Percentiles rank a stretch among this genome's conserved stretches.
phyloP scores from a whole-genome alignment of 1,140 invertebrate species.

The Drosophila melanica region DNA sequence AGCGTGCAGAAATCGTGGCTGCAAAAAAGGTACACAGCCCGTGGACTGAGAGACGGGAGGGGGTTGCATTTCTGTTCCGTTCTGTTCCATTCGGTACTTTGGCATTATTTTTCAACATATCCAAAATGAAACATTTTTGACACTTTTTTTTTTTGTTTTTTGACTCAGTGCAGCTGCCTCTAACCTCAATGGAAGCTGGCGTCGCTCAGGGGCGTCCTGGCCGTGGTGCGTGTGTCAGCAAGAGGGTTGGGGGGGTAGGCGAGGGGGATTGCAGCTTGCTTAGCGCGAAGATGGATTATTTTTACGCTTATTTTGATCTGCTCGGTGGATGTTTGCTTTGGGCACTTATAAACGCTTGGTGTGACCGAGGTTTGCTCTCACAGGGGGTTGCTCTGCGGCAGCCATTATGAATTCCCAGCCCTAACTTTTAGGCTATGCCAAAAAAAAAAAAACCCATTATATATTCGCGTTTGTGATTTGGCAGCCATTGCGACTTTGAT shows the following conservation, averaged over 20 bases:
- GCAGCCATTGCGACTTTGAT: conserved; percentile 16
- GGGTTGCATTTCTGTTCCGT: not conserved
- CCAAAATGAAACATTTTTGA: conserved; percentile 82
- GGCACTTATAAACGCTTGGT: conserved; percentile 81
- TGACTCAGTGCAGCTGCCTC: conserved; percentile 49
- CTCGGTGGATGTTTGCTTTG: conserved; percentile 83
- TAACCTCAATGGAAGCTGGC: conserved; percentile 23
- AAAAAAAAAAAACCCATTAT: not conserved
- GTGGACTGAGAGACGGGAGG: conserved; percentile 3
- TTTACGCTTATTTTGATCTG: conserved; percentile 80
- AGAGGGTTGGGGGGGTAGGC: conserved; percentile 6
- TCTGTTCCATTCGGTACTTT: conserved; percentile 15
- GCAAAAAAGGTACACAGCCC: conserved; percentile 53
- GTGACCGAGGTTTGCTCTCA: conserved; percentile 53
- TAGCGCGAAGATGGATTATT: conserved; percentile 80
- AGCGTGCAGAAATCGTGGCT: conserved; percentile 77
- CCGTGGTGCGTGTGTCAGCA: conserved; percentile 14
- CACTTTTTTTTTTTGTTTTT: conserved; percentile 59
- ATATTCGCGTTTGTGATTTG: not conserved
- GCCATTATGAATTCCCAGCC: conserved; percentile 46
- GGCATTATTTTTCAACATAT: conserved; percentile 80
- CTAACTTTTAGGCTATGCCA: conserved; percentile 12
- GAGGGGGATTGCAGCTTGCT: conserved; percentile 65
- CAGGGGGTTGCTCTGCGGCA: conserved; percentile 36
- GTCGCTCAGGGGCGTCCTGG: conserved; percentile 30